Evolutionary conservation across 2,797 vertebrate genomes (phyloP).

Genomic region (Poeciliopsis paucimaculata): DNA sequence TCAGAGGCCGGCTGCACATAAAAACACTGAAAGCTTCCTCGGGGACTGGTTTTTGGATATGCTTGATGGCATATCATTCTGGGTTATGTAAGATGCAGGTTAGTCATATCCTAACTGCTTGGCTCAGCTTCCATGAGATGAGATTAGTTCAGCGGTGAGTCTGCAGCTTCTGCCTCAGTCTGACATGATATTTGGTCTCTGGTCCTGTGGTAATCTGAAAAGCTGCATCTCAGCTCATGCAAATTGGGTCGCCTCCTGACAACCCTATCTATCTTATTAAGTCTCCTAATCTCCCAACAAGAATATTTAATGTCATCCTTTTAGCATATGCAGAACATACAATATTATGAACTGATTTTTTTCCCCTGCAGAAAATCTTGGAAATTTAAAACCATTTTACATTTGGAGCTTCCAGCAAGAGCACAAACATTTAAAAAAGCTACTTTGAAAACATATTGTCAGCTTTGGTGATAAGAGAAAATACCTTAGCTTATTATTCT

Average conservation of each 20-base stretch:
- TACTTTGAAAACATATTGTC: background rate
- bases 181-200: slow-evolving; percentile 30
- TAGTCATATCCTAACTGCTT: slow-evolving; percentile 25
- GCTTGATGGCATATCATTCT: slow-evolving; percentile 9
- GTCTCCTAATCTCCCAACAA: background rate
- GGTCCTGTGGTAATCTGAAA: slow-evolving; percentile 26
- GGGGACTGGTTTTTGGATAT: slow-evolving; percentile 6
- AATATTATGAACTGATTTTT: background rate
- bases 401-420: background rate
- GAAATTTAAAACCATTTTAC: background rate
- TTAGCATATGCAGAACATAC: background rate
- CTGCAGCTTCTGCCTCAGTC: slow-evolving; percentile 13
- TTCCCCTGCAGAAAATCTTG: background rate
- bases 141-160: slow-evolving; percentile 31
- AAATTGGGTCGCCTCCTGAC: slow-evolving; percentile 31
- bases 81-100: slow-evolving; percentile 37
- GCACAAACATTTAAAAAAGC: background rate
- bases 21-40: slow-evolving; percentile 23
- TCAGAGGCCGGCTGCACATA: background rate
- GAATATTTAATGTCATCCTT: slow-evolving; percentile 6
- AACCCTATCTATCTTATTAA: slow-evolving; percentile 32
- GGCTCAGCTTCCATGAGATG: slow-evolving; percentile 17
- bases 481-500: background rate
- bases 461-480: background rate
- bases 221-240: slow-evolving; percentile 19